A percentile compares a stretch with the other conserved stretches of the same genome.
These are phyloP conservation scores for Episyrphus balteatus DNA, from an alignment of 1,140 invertebrate genomes.

Conservation along the genomic window DNA sequence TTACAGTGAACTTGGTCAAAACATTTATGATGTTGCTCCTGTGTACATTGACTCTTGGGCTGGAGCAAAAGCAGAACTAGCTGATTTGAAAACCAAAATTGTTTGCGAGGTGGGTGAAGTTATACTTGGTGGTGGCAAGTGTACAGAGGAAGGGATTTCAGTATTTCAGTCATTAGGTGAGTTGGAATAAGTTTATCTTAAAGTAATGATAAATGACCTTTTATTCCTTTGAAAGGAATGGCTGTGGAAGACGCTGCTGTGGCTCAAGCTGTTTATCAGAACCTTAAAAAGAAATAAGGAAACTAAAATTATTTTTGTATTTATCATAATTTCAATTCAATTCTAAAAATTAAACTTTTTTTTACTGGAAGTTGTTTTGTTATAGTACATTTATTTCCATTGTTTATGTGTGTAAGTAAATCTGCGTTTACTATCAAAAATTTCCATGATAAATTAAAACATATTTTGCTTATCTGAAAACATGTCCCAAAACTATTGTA, in stretches of 20 bases:
- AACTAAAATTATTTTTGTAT: no score
- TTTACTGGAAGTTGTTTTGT: no score
- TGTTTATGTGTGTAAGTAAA: no score
- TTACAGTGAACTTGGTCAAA: conserved; percentile 31
- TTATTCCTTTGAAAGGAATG: conserved; percentile 15
- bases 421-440: no score
- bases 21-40: conserved; percentile 26
- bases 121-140: conserved; percentile 15
- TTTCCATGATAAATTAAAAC: no score
- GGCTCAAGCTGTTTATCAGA: conserved; percentile 18
- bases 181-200: not conserved
- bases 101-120: conserved; percentile 33
- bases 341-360: no score
- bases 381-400: no score
- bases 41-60: conserved; percentile 36
- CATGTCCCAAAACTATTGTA: no score
- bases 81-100: conserved; percentile 21
- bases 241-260: conserved; percentile 26
- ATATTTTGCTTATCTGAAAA: no score
- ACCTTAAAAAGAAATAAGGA: no score
- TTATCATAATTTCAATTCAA: no score
- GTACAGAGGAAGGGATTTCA: conserved; percentile 1
- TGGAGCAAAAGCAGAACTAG: conserved; percentile 33
- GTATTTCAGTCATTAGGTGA: conserved; percentile 28
- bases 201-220: not conserved